These are phyloP conservation scores for Cacoxenus indagator DNA, from an alignment of 2,888 invertebrate genomes.

Conservation along the genomic window DNA sequence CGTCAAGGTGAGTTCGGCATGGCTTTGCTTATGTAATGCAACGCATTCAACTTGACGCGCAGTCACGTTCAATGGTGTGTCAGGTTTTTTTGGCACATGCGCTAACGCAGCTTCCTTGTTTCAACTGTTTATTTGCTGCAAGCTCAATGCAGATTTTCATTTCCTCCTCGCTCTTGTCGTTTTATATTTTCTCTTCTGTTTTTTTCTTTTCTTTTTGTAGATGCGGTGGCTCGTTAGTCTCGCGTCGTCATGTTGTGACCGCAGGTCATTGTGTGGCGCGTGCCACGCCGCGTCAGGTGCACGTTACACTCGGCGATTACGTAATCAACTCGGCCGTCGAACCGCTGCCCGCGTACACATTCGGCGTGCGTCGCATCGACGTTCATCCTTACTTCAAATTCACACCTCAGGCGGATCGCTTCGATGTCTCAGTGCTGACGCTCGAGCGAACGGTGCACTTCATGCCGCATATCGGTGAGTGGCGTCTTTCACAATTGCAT, in stretches of 20 bases:
- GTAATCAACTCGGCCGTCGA: conserved; percentile 94
- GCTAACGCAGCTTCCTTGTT: neutral
- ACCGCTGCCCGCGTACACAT: conserved; percentile 90
- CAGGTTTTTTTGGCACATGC: neutral
- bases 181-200: conserved; percentile 2
- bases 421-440: conserved; percentile 90
- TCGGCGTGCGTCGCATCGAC: conserved; percentile 90
- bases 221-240: conserved; percentile 93
- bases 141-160: neutral
- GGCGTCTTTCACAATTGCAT: neutral
- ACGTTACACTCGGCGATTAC: conserved; percentile 89
- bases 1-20: conserved; percentile 77
- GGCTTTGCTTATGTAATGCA: neutral
- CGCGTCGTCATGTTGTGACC: conserved; percentile 91
- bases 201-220: conserved; percentile 71
- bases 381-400: conserved; percentile 94
- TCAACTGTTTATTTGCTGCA: neutral
- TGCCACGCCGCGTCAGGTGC: conserved; percentile 90
- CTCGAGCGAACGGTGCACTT: conserved; percentile 91
- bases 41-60: neutral
- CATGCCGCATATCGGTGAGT: conserved; percentile 85
- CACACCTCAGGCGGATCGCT: conserved; percentile 92
- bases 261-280: conserved; percentile 95
- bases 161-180: neutral
- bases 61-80: neutral